phyloP scores from a whole-genome alignment of 1,140 invertebrate genomes.

The Steinernema feltiae region DNA sequence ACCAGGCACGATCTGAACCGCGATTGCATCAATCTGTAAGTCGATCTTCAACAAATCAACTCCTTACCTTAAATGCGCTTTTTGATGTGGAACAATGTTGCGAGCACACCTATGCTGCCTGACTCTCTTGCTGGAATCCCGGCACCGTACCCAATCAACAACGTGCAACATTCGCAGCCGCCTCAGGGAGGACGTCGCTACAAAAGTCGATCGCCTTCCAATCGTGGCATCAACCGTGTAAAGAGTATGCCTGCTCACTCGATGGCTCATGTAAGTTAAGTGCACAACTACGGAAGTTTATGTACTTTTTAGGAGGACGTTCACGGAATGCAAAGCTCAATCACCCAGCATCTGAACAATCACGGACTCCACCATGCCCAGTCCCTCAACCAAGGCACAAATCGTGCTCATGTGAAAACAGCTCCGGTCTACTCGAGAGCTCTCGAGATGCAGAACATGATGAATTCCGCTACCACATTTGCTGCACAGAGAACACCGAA shows the following conservation, averaged over 20 bases:
- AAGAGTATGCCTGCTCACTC: constrained; percentile 29
- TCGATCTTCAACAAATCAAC: neutral
- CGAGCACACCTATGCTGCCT: neutral
- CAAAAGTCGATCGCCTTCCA: neutral
- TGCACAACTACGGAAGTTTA: neutral
- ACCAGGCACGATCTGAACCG: neutral
- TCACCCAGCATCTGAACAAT: neutral
- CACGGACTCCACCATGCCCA: neutral
- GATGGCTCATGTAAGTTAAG: neutral
- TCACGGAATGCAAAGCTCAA: neutral
- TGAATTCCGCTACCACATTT: neutral
- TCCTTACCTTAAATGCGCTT: neutral
- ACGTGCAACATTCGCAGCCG: neutral
- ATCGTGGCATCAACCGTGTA: constrained; percentile 26
- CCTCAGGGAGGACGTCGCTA: neutral
- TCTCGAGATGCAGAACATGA: neutral
- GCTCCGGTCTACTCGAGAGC: neutral
- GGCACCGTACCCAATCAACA: neutral
- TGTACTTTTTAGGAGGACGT: neutral
- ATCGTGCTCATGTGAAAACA: neutral
- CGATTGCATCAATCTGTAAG: neutral
- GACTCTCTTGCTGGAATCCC: neutral
- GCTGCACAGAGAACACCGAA: neutral
- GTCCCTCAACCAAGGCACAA: neutral
- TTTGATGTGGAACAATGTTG: neutral